These are phyloP conservation scores for Scotopteryx bipunctaria DNA, from an alignment of 2,888 invertebrate genomes.

Conservation along the genomic window DNA sequence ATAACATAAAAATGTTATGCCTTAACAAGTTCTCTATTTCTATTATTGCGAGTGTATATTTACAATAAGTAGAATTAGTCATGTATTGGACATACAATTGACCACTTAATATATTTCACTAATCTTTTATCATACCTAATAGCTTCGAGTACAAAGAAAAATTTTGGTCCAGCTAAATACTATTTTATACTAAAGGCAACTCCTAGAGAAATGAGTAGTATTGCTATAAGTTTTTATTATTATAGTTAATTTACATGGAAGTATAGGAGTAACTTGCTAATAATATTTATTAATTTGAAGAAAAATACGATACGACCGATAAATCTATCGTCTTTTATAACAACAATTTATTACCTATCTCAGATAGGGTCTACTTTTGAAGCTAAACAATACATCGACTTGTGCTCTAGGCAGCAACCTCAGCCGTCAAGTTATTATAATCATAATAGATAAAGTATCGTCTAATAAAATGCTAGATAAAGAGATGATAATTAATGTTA, in stretches of 20 bases:
- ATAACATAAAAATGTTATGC: slow-evolving; percentile 68
- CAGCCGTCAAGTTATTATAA: slow-evolving; percentile 23
- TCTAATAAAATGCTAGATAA: slow-evolving; percentile 33
- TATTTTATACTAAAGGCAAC: slow-evolving; percentile 74
- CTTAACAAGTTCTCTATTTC: slow-evolving; percentile 62
- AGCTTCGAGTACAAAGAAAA: slow-evolving; percentile 70
- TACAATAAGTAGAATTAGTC: slow-evolving; percentile 52
- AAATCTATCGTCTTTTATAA: slow-evolving; percentile 43
- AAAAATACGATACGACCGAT: slow-evolving; percentile 47
- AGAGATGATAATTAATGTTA: slow-evolving; percentile 28
- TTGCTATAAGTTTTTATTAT: slow-evolving; percentile 62
- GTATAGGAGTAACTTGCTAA: slow-evolving; percentile 50
- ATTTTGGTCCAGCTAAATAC: slow-evolving; percentile 83
- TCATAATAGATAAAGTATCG: slow-evolving; percentile 31
- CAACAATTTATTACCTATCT: slow-evolving; percentile 44
- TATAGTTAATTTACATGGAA: slow-evolving; percentile 60
- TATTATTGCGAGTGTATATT: slow-evolving; percentile 79
- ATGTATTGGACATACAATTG: slow-evolving; percentile 70
- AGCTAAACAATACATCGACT: slow-evolving; percentile 32
- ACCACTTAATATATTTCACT: slow-evolving; percentile 54
- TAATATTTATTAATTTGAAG: slow-evolving; percentile 49
- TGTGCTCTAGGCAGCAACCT: slow-evolving; percentile 39
- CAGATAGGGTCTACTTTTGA: slow-evolving; percentile 41
- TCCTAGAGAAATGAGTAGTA: slow-evolving; percentile 69
- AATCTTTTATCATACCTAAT: slow-evolving; percentile 58